phyloP scores from a whole-genome alignment of 2,113 vertebrate genomes.

The Ailurus styani region DNA sequence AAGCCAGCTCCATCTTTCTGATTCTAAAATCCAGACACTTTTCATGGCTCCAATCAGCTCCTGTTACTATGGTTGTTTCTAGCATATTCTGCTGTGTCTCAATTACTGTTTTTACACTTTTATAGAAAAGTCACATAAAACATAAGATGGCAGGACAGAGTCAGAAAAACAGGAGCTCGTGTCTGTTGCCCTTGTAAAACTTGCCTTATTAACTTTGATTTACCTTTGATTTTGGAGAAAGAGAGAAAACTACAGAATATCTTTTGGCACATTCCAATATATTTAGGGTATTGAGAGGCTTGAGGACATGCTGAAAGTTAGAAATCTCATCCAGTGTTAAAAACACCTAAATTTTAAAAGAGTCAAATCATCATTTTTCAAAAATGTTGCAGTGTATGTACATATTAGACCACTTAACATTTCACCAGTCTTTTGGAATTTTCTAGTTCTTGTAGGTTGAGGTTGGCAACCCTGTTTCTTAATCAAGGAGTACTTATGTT shows the following conservation, averaged over 20 bases:
- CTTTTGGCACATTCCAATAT: background rate
- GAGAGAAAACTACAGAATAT: background rate
- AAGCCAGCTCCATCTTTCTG: background rate
- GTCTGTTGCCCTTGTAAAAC: background rate
- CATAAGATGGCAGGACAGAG: background rate
- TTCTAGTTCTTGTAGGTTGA: conserved; percentile 25
- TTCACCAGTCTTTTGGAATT: background rate
- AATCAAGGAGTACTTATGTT: background rate
- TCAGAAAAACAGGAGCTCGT: background rate
- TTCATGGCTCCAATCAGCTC: background rate
- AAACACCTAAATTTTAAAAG: conserved; percentile 6
- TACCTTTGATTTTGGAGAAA: conserved; percentile 11
- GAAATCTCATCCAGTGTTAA: background rate
- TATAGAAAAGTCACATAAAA: conserved; percentile 14
- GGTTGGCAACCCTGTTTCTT: background rate
- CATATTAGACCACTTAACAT: background rate
- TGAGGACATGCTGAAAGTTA: background rate
- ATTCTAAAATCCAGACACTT: background rate
- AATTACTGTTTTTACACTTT: background rate
- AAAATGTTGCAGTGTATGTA: background rate
- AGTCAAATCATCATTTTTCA: background rate
- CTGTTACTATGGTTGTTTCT: background rate
- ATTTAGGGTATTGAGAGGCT: background rate
- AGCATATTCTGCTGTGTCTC: background rate
- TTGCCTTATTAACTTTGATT: conserved; percentile 28